Base-by-base conservation (phyloP, 2,113 vertebrate species). In the Anguilla japonica region DNA sequence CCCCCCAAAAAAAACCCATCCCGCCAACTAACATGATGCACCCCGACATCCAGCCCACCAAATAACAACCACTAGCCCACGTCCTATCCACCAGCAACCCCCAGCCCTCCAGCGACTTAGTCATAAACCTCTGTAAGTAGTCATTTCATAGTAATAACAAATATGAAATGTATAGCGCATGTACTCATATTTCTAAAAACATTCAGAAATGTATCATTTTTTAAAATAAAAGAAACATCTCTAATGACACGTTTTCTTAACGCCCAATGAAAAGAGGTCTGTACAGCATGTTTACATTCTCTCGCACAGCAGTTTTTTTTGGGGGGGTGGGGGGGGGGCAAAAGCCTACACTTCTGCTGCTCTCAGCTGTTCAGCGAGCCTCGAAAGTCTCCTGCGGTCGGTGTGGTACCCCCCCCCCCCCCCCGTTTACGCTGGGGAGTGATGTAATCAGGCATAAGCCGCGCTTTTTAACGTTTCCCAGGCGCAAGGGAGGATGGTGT, bases 361-460 rank as follows among this genome's bases (percentile, higher is more conserved):
- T n/a, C 71, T 34, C 9, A 67, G 34, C 67, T 50, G 81, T 50
- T 78, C 39, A 34, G 46, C 20, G 63, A 78, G 41, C 9, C 60
- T 67, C 60, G 22, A 67, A 22, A 8, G 60, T 67, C 20, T 67
- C 40, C 18, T 5, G 29, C 15, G 60, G 20, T 75, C 83, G 41
- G 56, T 40, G 16, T 57, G 1, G 9, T 34, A 26, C 22, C 63
- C 41, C 41, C 57, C 18, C 41, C 41, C 57, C 18, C 50, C 18
- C 5, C 18, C 39, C 60, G 41, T 50, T 71, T 46, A 43, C 43
- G 53, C 7, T 15, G 15, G 41, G 50, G 41, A 8, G 41, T 41
- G 63, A 71, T 71, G 50, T 84, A 78, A 78, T 84, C 78, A 84
- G 67, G n/a, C 26, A 79, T 84, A 84, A 84, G 46, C 67, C 40